Evolutionary conservation across 92 coral and sea anemone genomes (phyloP).

Genomic region (Nematostella vectensis): DNA sequence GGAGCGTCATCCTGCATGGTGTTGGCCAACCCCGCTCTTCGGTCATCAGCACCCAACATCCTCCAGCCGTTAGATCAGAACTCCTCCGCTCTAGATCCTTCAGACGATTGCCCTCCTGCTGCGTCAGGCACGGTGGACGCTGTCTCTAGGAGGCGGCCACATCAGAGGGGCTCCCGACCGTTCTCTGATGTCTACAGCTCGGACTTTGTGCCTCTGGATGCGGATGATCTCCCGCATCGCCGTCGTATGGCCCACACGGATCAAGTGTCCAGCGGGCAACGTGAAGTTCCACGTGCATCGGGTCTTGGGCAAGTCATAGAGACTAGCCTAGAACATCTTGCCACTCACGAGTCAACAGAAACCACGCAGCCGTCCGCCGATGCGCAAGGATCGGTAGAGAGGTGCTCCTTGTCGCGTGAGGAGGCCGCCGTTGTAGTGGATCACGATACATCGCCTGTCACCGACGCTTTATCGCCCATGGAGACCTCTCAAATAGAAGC

Average conservation of each 20-base stretch:
- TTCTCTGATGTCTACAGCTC: constrained; percentile 64
- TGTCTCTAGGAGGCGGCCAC: constrained; percentile 35
- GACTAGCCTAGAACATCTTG: not conserved
- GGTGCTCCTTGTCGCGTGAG: not conserved
- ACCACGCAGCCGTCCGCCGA: not conserved
- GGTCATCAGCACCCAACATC: constrained; percentile 74
- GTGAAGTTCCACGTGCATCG: not conserved
- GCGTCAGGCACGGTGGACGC: constrained; percentile 21
- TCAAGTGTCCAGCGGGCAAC: not conserved
- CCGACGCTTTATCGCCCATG: not conserved
- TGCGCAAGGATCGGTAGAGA: too few relatives aligned
- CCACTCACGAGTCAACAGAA: not conserved
- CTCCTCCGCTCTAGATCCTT: constrained; percentile 29
- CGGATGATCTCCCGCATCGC: constrained; percentile 15
- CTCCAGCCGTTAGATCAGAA: constrained; percentile 51
- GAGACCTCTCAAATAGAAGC: not conserved
- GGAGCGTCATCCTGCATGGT: constrained; percentile 6
- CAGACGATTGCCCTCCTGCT: constrained; percentile 47
- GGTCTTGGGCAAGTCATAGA: not conserved
- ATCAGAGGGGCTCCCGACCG: constrained; percentile 53
- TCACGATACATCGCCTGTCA: not conserved
- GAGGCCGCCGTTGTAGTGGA: not conserved
- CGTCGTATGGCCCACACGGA: not conserved
- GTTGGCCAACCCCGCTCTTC: constrained; percentile 56
- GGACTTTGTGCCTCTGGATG: constrained; percentile 63